Evolutionary conservation across 2,888 invertebrate species (phyloP).

Genomic region (Crepidodera aurea): DNA sequence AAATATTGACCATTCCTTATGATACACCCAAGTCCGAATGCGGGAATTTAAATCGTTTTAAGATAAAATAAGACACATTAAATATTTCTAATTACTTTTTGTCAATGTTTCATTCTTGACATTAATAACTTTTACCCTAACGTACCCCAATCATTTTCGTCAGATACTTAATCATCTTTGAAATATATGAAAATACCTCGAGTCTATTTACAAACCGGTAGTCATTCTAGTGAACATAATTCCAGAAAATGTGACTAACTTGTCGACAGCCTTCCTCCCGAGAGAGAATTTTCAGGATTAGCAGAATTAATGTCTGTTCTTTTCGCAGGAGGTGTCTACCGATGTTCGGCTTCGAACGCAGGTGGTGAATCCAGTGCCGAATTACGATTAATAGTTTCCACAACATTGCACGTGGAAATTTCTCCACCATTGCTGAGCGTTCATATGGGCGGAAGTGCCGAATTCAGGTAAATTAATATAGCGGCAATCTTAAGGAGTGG

Average conservation of each 20-base stretch:
- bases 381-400: slow-evolving; percentile 70
- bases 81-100: no score
- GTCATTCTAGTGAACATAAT: background rate
- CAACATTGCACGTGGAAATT: slow-evolving; percentile 73
- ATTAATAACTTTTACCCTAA: no score
- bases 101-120: no score
- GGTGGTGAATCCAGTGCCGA: slow-evolving; percentile 77
- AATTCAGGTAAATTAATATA: slow-evolving; percentile 64
- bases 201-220: slow-evolving; percentile 1
- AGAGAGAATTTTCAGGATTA: slow-evolving; percentile 5
- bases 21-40: no score
- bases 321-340: slow-evolving; percentile 67
- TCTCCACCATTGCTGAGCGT: slow-evolving; percentile 73
- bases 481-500: no score
- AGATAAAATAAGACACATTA: no score
- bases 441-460: slow-evolving; percentile 78
- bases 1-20: no score
- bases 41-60: no score
- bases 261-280: background rate
- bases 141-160: no score
- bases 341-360: slow-evolving; percentile 74
- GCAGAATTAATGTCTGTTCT: background rate
- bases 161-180: background rate
- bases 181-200: background rate
- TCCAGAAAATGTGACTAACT: background rate